phyloP scores from a whole-genome alignment of 1,140 invertebrate genomes.

The Oncopodura yosiiana region DNA sequence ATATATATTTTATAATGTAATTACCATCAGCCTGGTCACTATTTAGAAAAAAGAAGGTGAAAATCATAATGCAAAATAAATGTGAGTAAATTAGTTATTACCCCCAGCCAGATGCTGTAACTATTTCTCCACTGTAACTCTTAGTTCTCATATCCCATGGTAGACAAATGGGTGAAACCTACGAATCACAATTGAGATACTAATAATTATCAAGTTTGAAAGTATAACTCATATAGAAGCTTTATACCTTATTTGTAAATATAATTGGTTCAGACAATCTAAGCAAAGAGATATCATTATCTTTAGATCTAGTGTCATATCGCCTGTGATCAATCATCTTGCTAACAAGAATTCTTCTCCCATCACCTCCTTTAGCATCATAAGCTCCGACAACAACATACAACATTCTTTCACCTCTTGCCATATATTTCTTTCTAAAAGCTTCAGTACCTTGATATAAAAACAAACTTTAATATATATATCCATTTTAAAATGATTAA shows the following conservation, averaged over 20 bases:
- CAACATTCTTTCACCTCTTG: background rate
- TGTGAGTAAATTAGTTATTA: too few relatives aligned
- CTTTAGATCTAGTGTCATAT: slow-evolving; percentile 37
- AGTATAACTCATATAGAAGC: too few relatives aligned
- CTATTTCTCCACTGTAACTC: slow-evolving; percentile 7
- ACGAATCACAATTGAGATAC: background rate
- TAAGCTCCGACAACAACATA: slow-evolving; percentile 19
- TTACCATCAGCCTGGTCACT: too few relatives aligned
- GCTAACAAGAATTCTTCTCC: slow-evolving; percentile 38
- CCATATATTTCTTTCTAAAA: too few relatives aligned
- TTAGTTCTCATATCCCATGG: slow-evolving; percentile 18
- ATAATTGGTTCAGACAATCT: background rate
- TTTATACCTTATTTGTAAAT: too few relatives aligned
- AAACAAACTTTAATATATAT: too few relatives aligned
- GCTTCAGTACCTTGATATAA: too few relatives aligned
- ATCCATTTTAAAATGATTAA: too few relatives aligned
- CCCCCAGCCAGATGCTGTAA: slow-evolving; percentile 23
- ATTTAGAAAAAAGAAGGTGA: too few relatives aligned
- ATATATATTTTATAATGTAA: too few relatives aligned
- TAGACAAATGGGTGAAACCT: slow-evolving; percentile 20
- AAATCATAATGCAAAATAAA: too few relatives aligned
- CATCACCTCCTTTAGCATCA: slow-evolving; percentile 37
- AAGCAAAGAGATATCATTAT: slow-evolving; percentile 55
- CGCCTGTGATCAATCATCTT: slow-evolving; percentile 39
- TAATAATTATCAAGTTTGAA: background rate